Evolutionary conservation across 2,888 invertebrate genomes (phyloP).

Genomic region (Busseola fusca): DNA sequence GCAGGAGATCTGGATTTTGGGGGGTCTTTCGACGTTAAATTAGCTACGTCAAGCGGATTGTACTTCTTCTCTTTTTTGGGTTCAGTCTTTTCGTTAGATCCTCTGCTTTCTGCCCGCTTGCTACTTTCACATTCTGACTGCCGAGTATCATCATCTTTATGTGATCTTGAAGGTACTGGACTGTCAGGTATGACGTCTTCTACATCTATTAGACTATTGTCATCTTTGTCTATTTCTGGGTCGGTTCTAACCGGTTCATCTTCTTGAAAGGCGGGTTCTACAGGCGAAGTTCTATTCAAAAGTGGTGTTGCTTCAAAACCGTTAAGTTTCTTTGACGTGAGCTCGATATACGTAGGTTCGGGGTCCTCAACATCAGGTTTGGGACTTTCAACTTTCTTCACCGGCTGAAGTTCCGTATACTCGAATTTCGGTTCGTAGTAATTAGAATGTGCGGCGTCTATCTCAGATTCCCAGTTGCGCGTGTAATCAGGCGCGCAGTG

Average conservation of each 20-base stretch:
- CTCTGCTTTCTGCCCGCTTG: conserved; percentile 73
- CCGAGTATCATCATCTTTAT: conserved; percentile 69
- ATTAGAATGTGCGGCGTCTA: conserved; percentile 85
- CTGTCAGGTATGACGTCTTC: conserved; percentile 83
- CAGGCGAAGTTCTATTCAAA: conserved; percentile 76
- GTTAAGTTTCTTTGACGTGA: conserved; percentile 81
- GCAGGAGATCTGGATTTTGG: conserved; percentile 86
- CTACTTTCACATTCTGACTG: conserved; percentile 73
- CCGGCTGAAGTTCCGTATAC: conserved; percentile 82
- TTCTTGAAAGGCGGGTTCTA: conserved; percentile 82
- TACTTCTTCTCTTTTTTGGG: conserved; percentile 87
- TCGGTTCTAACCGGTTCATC: conserved; percentile 83
- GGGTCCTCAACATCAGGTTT: conserved; percentile 78
- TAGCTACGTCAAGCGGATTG: conserved; percentile 90
- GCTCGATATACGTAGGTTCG: conserved; percentile 85
- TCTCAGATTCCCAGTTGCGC: conserved; percentile 88
- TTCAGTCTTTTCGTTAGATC: conserved; percentile 78
- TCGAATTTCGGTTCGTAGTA: conserved; percentile 84
- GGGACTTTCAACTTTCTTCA: conserved; percentile 84
- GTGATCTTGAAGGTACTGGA: conserved; percentile 67
- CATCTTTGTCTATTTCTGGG: conserved; percentile 86
- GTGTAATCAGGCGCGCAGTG: conserved; percentile 84
- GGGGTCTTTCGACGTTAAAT: conserved; percentile 90
- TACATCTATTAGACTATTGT: conserved; percentile 85
- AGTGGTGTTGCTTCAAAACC: conserved; percentile 73